Evolutionary conservation across 2,113 vertebrate genomes (phyloP).

Genomic region (Motacilla alba): DNA sequence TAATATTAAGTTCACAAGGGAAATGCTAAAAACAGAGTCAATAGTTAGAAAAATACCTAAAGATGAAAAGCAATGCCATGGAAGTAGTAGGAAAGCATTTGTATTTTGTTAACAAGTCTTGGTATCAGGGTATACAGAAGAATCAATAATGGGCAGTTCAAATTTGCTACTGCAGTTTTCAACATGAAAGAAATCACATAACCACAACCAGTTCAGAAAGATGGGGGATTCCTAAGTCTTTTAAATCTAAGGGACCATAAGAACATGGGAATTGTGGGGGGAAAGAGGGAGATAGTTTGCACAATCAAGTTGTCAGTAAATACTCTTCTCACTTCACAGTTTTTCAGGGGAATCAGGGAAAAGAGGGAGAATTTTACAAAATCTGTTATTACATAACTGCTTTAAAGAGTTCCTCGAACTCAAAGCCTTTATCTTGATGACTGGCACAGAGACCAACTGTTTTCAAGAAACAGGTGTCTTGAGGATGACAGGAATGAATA

Average conservation of each 20-base stretch:
- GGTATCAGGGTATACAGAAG: neutral
- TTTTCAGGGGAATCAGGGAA: neutral
- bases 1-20: neutral
- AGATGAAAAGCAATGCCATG: neutral
- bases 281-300: neutral
- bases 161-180: neutral
- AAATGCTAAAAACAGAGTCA: slow-evolving; percentile 40
- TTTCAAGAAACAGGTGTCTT: neutral
- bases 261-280: neutral
- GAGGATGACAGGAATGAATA: neutral
- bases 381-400: neutral
- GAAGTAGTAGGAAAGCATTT: neutral
- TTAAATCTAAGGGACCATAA: neutral
- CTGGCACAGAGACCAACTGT: neutral
- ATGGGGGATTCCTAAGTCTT: neutral
- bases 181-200: neutral
- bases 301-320: neutral
- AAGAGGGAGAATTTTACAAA: neutral
- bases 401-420: neutral
- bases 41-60: slow-evolving; percentile 18
- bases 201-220: neutral
- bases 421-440: neutral
- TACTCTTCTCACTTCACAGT: neutral
- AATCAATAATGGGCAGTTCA: neutral
- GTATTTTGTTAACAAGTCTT: neutral